A percentile compares a stretch with the other conserved stretches of the same genome.
phyloP scores from a whole-genome alignment of 1,140 invertebrate genomes.

The Bombyx mori region DNA sequence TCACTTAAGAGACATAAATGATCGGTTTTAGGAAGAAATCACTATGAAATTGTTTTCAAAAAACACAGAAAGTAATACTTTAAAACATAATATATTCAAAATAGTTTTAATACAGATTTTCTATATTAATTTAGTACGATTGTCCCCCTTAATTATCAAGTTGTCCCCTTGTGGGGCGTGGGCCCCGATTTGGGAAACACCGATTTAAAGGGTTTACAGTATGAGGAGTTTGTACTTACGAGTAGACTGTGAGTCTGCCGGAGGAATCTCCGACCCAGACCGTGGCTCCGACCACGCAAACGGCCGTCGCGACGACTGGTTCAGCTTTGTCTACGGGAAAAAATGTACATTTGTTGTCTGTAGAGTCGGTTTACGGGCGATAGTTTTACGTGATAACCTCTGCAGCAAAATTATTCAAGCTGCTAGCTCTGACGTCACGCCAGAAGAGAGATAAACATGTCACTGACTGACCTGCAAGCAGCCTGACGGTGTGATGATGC shows the following conservation, averaged over 20 bases:
- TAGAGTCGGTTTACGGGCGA: neutral
- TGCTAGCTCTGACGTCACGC: neutral
- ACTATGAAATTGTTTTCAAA: too few species aligned
- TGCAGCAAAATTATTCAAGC: neutral
- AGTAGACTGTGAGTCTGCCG: constrained; percentile 85
- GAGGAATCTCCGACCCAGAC: constrained; percentile 91
- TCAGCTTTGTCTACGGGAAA: constrained; percentile 34
- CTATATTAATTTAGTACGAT: too few species aligned
- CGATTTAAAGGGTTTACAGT: neutral
- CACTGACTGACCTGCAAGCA: constrained; percentile 33
- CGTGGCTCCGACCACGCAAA: constrained; percentile 78
- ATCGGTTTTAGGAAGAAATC: too few species aligned
- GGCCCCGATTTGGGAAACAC: too few species aligned
- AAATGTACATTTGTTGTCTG: neutral
- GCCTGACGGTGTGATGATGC: constrained; percentile 39
- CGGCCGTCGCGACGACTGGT: constrained; percentile 74
- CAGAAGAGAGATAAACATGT: neutral
- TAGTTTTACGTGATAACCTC: neutral
- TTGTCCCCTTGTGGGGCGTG: too few species aligned
- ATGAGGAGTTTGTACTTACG: constrained; percentile 62
- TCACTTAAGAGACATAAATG: too few species aligned
- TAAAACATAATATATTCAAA: too few species aligned
- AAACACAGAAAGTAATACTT: too few species aligned
- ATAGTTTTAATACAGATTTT: too few species aligned
- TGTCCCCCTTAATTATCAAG: too few species aligned